A percentile compares a stretch with the other conserved stretches of the same genome.
These are phyloP conservation scores for Troilus luridus DNA, from an alignment of 2,888 invertebrate genomes.

Conservation along the genomic window DNA sequence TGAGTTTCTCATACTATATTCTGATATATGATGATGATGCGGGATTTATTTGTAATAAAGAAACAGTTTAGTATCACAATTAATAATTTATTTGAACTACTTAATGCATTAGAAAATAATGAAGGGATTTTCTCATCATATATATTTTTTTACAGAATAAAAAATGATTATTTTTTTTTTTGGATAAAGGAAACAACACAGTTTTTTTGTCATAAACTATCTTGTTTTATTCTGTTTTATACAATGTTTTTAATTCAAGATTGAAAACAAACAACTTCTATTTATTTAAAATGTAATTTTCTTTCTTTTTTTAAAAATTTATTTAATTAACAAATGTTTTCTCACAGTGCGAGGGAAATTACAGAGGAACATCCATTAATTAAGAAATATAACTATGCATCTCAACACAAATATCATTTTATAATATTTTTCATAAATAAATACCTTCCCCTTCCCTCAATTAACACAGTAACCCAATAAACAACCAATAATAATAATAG, in stretches of 20 bases:
- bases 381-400: constrained; percentile 53
- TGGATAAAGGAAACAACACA: constrained; percentile 59
- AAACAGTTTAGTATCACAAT: constrained; percentile 62
- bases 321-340: constrained; percentile 57
- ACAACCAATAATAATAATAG: constrained; percentile 59
- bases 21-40: neutral
- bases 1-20: too few species aligned
- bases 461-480: constrained; percentile 58
- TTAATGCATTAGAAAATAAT: constrained; percentile 63
- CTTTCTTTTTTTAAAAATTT: constrained; percentile 52
- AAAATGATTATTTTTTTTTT: constrained; percentile 44
- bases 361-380: constrained; percentile 47
- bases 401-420: constrained; percentile 40
- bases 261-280: constrained; percentile 57
- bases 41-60: neutral
- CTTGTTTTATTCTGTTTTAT: constrained; percentile 67
- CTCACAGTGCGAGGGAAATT: constrained; percentile 60
- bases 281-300: constrained; percentile 55
- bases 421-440: constrained; percentile 48
- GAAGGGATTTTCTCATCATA: constrained; percentile 54
- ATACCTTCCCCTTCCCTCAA: constrained; percentile 56
- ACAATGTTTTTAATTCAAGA: constrained; percentile 65
- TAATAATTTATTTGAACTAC: constrained; percentile 64
- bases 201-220: constrained; percentile 67
- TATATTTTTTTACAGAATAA: constrained; percentile 54